These are phyloP conservation scores for Pachycephala philippinensis DNA, from an alignment of 2,113 vertebrate genomes.

Conservation along the genomic window DNA sequence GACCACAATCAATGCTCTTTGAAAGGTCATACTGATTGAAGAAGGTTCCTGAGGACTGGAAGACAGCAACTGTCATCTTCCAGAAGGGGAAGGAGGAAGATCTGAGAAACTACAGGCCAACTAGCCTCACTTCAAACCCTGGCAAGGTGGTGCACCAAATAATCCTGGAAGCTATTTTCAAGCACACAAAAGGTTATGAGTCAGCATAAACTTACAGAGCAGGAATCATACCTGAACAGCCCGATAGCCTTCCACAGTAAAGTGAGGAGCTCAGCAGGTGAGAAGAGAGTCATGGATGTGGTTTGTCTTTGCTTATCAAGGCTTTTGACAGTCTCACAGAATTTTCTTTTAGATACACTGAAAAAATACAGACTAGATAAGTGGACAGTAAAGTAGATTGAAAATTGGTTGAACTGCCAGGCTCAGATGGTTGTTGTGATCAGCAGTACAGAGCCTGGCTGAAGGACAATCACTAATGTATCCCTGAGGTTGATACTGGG, in stretches of 20 bases:
- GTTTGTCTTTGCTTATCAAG: not conserved
- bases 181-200: not conserved
- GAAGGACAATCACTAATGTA: not conserved
- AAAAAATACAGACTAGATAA: not conserved
- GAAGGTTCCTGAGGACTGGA: not conserved
- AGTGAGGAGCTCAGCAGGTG: fast-evolving
- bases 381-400: not conserved
- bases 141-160: not conserved
- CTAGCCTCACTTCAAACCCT: not conserved
- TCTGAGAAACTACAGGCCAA: not conserved
- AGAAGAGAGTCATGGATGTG: not conserved
- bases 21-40: not conserved
- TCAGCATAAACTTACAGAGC: not conserved
- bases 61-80: not conserved
- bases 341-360: not conserved
- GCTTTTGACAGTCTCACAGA: not conserved
- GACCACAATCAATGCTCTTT: not conserved
- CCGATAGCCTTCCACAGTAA: not conserved
- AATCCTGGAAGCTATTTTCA: not conserved
- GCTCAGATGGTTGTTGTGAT: not conserved
- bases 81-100: not conserved
- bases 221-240: not conserved
- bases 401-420: not conserved
- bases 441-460: not conserved
- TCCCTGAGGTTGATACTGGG: not conserved